phyloP scores from a whole-genome alignment of 1,140 invertebrate genomes.

The Drosophila setifemur region DNA sequence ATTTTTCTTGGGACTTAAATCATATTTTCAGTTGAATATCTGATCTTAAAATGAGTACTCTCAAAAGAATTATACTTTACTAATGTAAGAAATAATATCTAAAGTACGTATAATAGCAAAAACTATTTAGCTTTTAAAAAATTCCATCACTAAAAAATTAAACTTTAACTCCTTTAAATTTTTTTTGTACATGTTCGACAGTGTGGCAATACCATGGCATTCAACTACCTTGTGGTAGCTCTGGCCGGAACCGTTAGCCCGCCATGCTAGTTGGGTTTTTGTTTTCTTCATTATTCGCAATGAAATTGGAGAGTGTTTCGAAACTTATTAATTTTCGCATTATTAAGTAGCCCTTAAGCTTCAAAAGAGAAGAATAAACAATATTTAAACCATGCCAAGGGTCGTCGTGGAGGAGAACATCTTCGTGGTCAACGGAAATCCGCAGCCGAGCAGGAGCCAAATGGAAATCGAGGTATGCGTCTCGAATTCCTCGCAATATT shows the following conservation, averaged over 20 bases:
- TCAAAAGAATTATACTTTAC: too few species aligned
- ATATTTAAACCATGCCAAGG: background rate
- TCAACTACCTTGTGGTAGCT: background rate
- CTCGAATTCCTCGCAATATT: background rate
- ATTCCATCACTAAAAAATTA: too few species aligned
- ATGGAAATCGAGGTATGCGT: constrained; percentile 35
- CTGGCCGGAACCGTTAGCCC: constrained; percentile 12
- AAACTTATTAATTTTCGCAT: background rate
- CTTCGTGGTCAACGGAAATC: constrained; percentile 16
- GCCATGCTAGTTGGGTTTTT: constrained; percentile 13
- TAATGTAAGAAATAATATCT: too few species aligned
- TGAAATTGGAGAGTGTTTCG: background rate
- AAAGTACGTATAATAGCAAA: too few species aligned
- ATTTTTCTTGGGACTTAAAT: too few species aligned
- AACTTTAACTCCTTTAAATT: too few species aligned
- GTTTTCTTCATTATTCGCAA: constrained; percentile 12
- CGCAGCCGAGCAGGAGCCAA: background rate
- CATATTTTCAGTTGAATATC: too few species aligned
- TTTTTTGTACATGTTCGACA: too few species aligned
- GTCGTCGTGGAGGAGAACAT: constrained; percentile 15
- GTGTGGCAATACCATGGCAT: background rate
- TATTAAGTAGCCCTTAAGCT: too few species aligned
- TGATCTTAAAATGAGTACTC: too few species aligned
- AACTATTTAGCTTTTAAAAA: too few species aligned
- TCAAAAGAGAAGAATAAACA: background rate